These are phyloP conservation scores for Danio rerio DNA, from an alignment of 2,113 vertebrate genomes.

Conservation along the genomic window DNA sequence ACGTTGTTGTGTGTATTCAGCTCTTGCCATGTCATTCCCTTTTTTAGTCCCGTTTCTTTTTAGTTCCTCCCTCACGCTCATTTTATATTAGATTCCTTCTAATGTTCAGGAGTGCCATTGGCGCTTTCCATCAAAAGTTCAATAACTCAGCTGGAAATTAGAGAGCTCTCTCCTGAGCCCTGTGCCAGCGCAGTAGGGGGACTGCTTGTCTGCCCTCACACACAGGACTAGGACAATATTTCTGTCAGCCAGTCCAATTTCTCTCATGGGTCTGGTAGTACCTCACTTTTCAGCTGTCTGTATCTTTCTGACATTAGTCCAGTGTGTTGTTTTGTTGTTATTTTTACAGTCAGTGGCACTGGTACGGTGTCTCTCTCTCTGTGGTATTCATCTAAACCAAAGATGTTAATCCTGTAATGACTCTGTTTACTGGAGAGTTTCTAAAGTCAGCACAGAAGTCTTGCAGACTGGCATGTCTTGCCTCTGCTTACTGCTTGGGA, in stretches of 20 bases:
- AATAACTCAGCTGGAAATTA: constrained; percentile 48
- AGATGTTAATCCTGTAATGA: constrained; percentile 21
- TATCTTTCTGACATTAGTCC: neutral
- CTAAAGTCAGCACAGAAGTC: constrained; percentile 3
- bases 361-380: neutral
- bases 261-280: neutral
- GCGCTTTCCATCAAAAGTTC: constrained; percentile 46
- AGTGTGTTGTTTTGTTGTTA: neutral
- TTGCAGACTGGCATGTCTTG: neutral
- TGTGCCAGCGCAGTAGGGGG: constrained; percentile 22
- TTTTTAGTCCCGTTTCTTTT: neutral
- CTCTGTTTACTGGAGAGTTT: constrained; percentile 3
- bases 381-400: neutral
- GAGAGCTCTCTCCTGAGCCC: constrained; percentile 25
- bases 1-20: neutral
- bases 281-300: constrained; percentile 11
- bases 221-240: neutral
- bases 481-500: neutral
- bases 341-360: constrained; percentile 1
- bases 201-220: constrained; percentile 31
- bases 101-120: constrained; percentile 45
- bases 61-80: neutral
- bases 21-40: neutral
- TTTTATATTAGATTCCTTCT: constrained; percentile 39
- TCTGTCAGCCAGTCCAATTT: neutral